Evolutionary conservation across 2,888 invertebrate genomes (phyloP).

Genomic region (Glaucopsyche alexis): DNA sequence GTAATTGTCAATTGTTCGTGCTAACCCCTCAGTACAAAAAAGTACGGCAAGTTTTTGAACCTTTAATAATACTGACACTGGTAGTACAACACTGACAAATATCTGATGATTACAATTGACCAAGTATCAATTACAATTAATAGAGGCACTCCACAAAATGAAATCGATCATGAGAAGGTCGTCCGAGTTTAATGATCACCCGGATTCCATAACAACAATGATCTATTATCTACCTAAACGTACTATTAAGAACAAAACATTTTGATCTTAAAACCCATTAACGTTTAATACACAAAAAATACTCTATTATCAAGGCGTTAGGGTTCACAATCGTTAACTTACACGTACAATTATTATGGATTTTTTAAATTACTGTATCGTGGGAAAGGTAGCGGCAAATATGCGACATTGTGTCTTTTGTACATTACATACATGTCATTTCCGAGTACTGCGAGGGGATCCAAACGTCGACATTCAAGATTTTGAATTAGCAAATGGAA

Average conservation of each 20-base stretch:
- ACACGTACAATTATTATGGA: constrained; percentile 26
- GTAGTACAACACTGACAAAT: too few relatives aligned
- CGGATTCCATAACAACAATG: constrained; percentile 38
- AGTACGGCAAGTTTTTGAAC: too few relatives aligned
- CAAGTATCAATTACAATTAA: constrained; percentile 3
- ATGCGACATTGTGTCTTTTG: constrained; percentile 69
- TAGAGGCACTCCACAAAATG: constrained; percentile 13
- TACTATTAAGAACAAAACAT: constrained; percentile 17
- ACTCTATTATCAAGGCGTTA: constrained; percentile 28
- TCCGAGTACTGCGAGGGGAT: constrained; percentile 40
- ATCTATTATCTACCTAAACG: constrained; percentile 31
- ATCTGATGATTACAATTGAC: background rate
- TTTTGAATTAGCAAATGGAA: background rate
- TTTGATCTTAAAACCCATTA: constrained; percentile 14
- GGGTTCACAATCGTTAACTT: constrained; percentile 31
- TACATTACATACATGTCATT: constrained; percentile 41
- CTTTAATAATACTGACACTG: too few relatives aligned
- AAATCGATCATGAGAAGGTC: constrained; percentile 35
- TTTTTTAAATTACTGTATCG: constrained; percentile 44
- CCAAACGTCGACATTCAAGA: constrained; percentile 31
- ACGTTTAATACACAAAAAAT: background rate
- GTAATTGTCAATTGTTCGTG: too few relatives aligned
- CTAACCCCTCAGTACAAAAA: too few relatives aligned
- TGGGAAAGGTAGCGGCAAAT: constrained; percentile 63
- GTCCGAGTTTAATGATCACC: constrained; percentile 31